Base-by-base conservation (phyloP, 1,140 invertebrate genomes). In the Gryon sp. region DNA sequence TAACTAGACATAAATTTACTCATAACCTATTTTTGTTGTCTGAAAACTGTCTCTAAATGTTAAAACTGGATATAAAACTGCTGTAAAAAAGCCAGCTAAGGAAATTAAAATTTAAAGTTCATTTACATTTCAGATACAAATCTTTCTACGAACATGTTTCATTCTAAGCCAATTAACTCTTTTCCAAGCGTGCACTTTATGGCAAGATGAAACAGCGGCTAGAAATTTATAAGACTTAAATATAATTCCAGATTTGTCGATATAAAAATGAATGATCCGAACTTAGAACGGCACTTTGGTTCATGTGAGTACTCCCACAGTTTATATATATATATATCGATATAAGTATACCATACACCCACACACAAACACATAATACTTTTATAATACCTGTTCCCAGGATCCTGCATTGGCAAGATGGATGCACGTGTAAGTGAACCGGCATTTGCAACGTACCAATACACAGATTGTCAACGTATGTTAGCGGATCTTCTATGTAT, bases 361-460 rank as follows among this genome's bases (percentile, higher is more conserved):
- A 5, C 65, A 59, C 45, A 68, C 63, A 1, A 14, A n/a, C 15
- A 40, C 24, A 34, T 12, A 2, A 8, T 59, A 62, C 59, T 63
- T 73, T 73, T 63, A 63, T 73, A 63, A 63, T 72, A 72, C 79
- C 68, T 69, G 60, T 68, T 75, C 76, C 50, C 50, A 59, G 60
- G 70, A 65, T 59, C 76, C 26, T 45, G 41, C 53, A 62, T 53
- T 19, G 20, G 7, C n/a, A 15, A 24, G 65, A 22, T 34, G 19
- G 24, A 16, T 36, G 28, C 43, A 22, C 36, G 50, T 40, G 34
- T 19, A 34, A 40, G 41, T 28, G n/a, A 32, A 72, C 30, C 24
- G 36, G 36, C 50, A 46, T 53, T 36, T 20, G 32, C 50, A 38
- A 3, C 38, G 1, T 41, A 52, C 74, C 9, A 15, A 66, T 32